phyloP scores from a whole-genome alignment of 2,888 invertebrate genomes.

The Pediacus dermestoides region DNA sequence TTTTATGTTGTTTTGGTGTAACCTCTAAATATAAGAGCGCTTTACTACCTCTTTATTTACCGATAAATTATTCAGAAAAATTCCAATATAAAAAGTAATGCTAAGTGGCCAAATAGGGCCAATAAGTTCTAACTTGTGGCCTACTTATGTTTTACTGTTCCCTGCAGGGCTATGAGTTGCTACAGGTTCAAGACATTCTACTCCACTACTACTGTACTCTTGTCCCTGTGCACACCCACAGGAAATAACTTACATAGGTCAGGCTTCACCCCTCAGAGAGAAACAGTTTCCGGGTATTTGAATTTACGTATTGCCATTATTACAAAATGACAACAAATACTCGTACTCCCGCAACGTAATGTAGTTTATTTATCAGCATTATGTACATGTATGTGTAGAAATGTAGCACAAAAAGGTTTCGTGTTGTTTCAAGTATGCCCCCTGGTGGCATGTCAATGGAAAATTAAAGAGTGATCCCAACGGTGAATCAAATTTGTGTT shows the following conservation, averaged over 20 bases:
- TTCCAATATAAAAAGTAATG: constrained; percentile 12
- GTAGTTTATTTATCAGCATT: too few relatives aligned
- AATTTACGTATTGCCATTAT: too few relatives aligned
- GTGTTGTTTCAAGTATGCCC: too few relatives aligned
- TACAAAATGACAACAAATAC: too few relatives aligned
- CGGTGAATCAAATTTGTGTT: too few relatives aligned
- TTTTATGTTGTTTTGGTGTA: too few relatives aligned
- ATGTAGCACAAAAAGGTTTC: too few relatives aligned
- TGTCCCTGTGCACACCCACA: constrained; percentile 10
- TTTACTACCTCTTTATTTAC: constrained; percentile 16
- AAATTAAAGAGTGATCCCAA: too few relatives aligned
- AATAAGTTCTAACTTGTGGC: constrained; percentile 15
- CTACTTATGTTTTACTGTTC: constrained; percentile 19
- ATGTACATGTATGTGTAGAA: too few relatives aligned
- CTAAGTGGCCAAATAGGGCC: constrained; percentile 17
- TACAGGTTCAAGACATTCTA: constrained; percentile 11
- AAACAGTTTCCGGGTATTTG: constrained; percentile 3
- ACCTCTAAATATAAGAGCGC: too few relatives aligned
- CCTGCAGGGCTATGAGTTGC: constrained; percentile 11
- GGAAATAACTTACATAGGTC: constrained; percentile 13
- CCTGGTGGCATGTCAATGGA: too few relatives aligned
- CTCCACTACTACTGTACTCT: constrained; percentile 7
- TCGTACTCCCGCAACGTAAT: too few relatives aligned
- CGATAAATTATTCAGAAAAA: constrained; percentile 15
- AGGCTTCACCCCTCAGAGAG: neutral